Evolutionary conservation across 2,797 vertebrate genomes (phyloP).

Genomic region (Smutsia gigantea): DNA sequence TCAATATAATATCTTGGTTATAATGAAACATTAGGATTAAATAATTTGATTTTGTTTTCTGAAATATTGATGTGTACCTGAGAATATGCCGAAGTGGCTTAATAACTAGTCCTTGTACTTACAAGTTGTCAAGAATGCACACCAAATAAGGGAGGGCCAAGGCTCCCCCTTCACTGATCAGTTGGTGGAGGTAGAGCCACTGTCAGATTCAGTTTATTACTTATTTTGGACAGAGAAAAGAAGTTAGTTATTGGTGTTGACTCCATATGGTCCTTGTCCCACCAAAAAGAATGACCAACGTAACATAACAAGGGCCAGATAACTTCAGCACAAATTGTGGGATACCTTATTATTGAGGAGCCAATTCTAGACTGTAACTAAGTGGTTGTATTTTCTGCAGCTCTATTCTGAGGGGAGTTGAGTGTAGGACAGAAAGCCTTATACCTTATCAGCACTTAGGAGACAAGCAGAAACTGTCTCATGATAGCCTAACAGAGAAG

Average conservation of each 20-base stretch:
- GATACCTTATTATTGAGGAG: not conserved
- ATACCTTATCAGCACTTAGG: not conserved
- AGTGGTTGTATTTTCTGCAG: constrained; percentile 8
- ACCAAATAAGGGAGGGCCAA: not conserved
- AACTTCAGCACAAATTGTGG: not conserved
- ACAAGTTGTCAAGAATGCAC: not conserved
- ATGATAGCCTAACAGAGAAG: not conserved
- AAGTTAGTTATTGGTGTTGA: not conserved
- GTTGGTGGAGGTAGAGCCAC: not conserved
- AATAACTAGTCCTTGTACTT: not conserved
- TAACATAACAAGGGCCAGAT: not conserved
- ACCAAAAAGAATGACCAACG: not conserved
- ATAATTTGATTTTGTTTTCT: not conserved
- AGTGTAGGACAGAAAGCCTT: not conserved
- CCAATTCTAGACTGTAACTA: not conserved
- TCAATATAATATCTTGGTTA: not conserved
- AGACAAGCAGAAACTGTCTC: not conserved
- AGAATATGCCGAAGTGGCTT: not conserved
- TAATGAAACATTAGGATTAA: not conserved
- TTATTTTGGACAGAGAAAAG: constrained; percentile 12
- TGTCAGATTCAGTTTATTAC: constrained; percentile 2
- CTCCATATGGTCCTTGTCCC: not conserved
- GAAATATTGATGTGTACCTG: not conserved
- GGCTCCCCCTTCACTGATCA: not conserved
- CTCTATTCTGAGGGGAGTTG: not conserved